These are phyloP conservation scores for Eleginops maclovinus DNA, from an alignment of 2,113 vertebrate species.

Conservation along the genomic window DNA sequence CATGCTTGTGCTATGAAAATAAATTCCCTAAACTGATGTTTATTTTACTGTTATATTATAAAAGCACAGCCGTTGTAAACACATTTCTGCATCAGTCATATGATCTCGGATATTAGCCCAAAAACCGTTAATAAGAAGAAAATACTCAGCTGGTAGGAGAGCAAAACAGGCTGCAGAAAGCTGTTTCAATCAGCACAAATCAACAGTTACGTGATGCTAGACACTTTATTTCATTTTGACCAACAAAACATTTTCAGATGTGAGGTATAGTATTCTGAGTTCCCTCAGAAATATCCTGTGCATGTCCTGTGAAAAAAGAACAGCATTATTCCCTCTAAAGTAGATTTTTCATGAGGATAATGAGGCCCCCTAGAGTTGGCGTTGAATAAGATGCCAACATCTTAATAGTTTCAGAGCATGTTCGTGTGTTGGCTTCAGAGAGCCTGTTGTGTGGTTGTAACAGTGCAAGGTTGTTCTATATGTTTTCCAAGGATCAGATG, in stretches of 20 bases:
- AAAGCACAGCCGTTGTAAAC: conserved; percentile 5
- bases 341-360: not conserved
- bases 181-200: not conserved
- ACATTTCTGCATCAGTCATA: conserved; percentile 11
- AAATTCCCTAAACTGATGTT: not conserved
- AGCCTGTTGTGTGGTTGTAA: not conserved
- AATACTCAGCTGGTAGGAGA: conserved; percentile 2
- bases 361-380: no score
- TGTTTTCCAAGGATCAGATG: not conserved
- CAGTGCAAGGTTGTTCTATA: not conserved
- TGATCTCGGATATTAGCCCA: conserved; percentile 5
- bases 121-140: not conserved
- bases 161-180: conserved; percentile 5
- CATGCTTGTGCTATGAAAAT: not conserved
- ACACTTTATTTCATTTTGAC: not conserved
- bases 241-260: not conserved
- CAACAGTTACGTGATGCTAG: not conserved
- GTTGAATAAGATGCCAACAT: not conserved
- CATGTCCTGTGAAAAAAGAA: not conserved
- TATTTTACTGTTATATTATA: conserved; percentile 3
- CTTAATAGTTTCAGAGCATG: not conserved
- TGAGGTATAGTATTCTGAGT: not conserved
- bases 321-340: not conserved
- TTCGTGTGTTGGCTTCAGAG: not conserved
- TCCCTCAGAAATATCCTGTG: not conserved